Conservation (phyloP, 2,113 vertebrate genomes). For the Pteronura brasiliensis region DNA sequence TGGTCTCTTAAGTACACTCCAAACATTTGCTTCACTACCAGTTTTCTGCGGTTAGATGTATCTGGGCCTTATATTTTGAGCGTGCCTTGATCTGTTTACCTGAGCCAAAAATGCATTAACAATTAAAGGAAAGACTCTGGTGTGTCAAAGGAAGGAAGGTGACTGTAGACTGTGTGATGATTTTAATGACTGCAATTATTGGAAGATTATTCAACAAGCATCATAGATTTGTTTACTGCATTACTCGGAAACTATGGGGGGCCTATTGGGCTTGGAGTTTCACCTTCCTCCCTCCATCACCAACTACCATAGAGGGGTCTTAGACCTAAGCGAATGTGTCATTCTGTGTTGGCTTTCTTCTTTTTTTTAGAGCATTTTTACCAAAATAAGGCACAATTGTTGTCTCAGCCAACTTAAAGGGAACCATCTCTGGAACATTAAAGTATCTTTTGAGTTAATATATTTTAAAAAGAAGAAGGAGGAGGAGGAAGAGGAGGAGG, state of each 20-base stretch:
- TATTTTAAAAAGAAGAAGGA: too few species aligned
- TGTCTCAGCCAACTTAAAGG: conserved; percentile 56
- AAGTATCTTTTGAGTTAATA: not conserved
- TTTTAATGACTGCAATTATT: conserved; percentile 90
- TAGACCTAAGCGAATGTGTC: conserved; percentile 46
- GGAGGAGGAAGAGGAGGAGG: too few species aligned
- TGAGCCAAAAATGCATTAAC: conserved; percentile 79
- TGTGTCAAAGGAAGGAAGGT: conserved; percentile 85
- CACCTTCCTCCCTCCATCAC: conserved; percentile 34
- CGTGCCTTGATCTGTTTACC: conserved; percentile 74
- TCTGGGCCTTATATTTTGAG: conserved; percentile 71
- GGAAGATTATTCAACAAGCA: conserved; percentile 84
- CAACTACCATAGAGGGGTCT: not conserved
- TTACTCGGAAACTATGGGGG: conserved; percentile 73
- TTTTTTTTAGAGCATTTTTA: not conserved
- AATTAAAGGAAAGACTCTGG: conserved; percentile 79
- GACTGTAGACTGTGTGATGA: conserved; percentile 84
- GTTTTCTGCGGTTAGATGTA: conserved; percentile 53
- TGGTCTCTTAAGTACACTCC: conserved; percentile 25
- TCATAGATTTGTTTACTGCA: conserved; percentile 81
- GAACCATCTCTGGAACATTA: conserved; percentile 49
- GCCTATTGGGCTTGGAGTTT: conserved; percentile 38
- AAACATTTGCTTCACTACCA: conserved; percentile 41
- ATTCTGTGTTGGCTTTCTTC: not conserved
- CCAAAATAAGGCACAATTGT: conserved; percentile 39